phyloP scores from a whole-genome alignment of 2,888 invertebrate genomes.

The Scotopteryx bipunctaria region DNA sequence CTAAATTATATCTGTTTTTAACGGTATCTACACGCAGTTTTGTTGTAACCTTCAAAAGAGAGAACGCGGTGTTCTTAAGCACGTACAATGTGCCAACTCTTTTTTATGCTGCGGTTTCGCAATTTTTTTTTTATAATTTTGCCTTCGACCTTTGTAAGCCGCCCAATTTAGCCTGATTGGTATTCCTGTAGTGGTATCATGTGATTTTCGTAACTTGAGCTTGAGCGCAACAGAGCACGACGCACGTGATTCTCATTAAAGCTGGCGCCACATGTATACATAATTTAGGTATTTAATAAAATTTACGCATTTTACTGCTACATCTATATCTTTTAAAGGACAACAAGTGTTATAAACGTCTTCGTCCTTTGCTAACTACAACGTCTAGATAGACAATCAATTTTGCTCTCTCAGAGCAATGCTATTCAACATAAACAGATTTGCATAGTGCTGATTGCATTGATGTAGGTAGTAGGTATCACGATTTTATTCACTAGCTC shows the following conservation, averaged over 20 bases:
- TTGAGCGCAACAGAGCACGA: constrained; percentile 57
- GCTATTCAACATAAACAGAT: neutral
- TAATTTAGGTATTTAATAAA: constrained; percentile 49
- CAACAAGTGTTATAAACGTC: constrained; percentile 2
- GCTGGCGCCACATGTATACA: constrained; percentile 43
- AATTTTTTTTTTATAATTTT: constrained; percentile 78
- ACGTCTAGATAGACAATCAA: constrained; percentile 2
- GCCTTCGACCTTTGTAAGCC: constrained; percentile 79
- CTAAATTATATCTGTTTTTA: constrained; percentile 69
- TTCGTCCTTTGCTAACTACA: neutral
- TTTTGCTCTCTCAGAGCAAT: neutral
- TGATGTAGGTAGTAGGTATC: neutral
- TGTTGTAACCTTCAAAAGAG: constrained; percentile 78
- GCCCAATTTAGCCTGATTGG: constrained; percentile 78
- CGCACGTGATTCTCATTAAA: constrained; percentile 67
- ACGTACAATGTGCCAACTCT: constrained; percentile 81
- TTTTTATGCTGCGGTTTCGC: constrained; percentile 74
- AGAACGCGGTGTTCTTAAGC: constrained; percentile 74
- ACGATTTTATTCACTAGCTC: no score
- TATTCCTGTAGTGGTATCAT: constrained; percentile 71
- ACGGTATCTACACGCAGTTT: constrained; percentile 64
- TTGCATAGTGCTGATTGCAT: constrained; percentile 5
- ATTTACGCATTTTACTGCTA: constrained; percentile 13
- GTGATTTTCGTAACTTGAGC: constrained; percentile 75
- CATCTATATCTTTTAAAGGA: constrained; percentile 1